Percentiles rank a stretch among this genome's conserved stretches.
Evolutionary conservation across 1,140 invertebrate genomes (phyloP).

Genomic region (Acromyrmex heyeri): DNA sequence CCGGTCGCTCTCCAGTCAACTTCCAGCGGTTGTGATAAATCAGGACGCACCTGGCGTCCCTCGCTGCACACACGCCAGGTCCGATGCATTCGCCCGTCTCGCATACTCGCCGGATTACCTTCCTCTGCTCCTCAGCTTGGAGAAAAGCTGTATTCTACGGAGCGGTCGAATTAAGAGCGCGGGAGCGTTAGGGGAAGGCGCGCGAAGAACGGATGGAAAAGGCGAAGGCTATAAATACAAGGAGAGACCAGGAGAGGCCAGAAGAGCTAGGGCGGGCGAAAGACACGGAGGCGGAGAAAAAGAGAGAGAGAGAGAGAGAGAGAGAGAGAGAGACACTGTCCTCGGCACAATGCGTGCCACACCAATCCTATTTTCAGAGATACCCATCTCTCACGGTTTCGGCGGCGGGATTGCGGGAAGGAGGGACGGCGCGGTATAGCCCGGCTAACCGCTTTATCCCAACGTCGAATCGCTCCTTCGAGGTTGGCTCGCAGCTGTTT

Average conservation of each 20-base stretch:
- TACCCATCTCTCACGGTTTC: slow-evolving; percentile 77
- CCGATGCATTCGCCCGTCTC: slow-evolving; percentile 53
- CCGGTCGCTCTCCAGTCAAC: slow-evolving; percentile 67
- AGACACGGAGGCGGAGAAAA: slow-evolving; percentile 67
- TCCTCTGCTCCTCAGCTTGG: slow-evolving; percentile 18
- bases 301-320: no score
- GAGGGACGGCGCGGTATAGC: slow-evolving; percentile 39
- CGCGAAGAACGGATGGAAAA: slow-evolving; percentile 71
- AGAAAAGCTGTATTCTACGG: slow-evolving; percentile 70
- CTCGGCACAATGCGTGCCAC: slow-evolving; percentile 79
- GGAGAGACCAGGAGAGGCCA: not conserved
- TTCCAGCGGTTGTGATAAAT: slow-evolving; percentile 69
- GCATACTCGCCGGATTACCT: slow-evolving; percentile 67
- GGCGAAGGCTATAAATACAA: slow-evolving; percentile 78
- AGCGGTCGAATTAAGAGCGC: slow-evolving; percentile 75
- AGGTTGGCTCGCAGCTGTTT: slow-evolving; percentile 78
- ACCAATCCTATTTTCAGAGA: slow-evolving; percentile 84
- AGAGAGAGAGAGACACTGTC: slow-evolving; percentile 39
- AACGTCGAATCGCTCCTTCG: slow-evolving; percentile 74
- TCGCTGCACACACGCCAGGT: slow-evolving; percentile 47
- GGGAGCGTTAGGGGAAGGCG: slow-evolving; percentile 19
- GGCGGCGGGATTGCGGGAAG: slow-evolving; percentile 47
- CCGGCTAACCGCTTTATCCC: slow-evolving; percentile 77
- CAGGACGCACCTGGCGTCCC: slow-evolving; percentile 70
- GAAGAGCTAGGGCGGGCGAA: slow-evolving; percentile 45